These are phyloP conservation scores for Panagrolaimus sp. DNA, from an alignment of 1,140 invertebrate genomes.

Conservation along the genomic window DNA sequence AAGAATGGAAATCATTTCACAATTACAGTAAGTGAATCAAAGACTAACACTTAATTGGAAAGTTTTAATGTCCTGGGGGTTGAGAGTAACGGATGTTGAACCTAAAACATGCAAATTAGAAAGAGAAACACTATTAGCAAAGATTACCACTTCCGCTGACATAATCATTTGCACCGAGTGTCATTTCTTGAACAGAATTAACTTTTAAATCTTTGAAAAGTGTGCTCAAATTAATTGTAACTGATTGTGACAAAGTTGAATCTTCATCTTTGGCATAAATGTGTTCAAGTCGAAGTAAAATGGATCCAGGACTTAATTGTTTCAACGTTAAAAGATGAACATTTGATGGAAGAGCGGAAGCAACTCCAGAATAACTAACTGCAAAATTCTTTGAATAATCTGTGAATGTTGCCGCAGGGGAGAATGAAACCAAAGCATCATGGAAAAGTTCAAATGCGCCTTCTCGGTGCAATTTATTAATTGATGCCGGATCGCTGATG, in stretches of 20 bases:
- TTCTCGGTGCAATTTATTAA: not conserved
- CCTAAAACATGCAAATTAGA: not conserved
- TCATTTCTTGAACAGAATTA: not conserved
- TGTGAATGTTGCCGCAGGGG: not conserved
- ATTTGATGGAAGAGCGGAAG: not conserved
- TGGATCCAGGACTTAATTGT: not conserved
- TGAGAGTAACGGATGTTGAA: not conserved
- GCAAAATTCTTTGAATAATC: not conserved
- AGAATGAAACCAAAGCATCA: slow-evolving; percentile 1
- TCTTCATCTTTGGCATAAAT: slow-evolving; percentile 6
- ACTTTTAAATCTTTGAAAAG: not conserved
- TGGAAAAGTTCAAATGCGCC: slow-evolving; percentile 4
- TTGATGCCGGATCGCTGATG: slow-evolving; percentile 20
- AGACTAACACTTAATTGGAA: not conserved
- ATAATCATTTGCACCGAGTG: not conserved
- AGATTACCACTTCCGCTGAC: not conserved
- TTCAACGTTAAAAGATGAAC: not conserved
- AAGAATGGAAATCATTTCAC: no score
- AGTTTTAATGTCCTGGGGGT: not conserved
- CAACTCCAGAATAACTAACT: not conserved
- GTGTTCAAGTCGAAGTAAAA: slow-evolving; percentile 12
- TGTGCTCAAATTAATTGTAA: not conserved
- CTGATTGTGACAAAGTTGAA: not conserved
- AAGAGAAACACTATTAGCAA: no score
- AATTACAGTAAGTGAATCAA: not conserved